phyloP scores from a whole-genome alignment of 2,797 vertebrate genomes.

The Coranthus polyacanthus region DNA sequence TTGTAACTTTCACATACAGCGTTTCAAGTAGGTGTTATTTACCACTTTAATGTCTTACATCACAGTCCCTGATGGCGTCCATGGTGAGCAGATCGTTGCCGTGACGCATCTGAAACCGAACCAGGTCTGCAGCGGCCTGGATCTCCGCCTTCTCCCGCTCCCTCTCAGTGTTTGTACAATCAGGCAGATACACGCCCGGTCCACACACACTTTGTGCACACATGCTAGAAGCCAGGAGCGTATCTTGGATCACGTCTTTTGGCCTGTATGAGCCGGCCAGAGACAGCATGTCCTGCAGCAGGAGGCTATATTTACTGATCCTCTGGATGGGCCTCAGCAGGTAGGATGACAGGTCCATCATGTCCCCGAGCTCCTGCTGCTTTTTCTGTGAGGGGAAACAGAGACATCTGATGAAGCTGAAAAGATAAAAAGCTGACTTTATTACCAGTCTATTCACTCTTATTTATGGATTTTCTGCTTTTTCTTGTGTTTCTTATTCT shows the following conservation, averaged over 20 bases:
- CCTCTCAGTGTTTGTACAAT: slow-evolving; percentile 68
- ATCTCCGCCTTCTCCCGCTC: slow-evolving; percentile 83
- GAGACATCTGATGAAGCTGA: background rate
- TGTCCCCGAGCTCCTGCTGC: slow-evolving; percentile 89
- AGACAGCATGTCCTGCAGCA: slow-evolving; percentile 86
- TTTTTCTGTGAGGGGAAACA: slow-evolving; percentile 78
- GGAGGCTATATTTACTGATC: slow-evolving; percentile 90
- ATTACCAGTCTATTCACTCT: no score
- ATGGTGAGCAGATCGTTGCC: slow-evolving; percentile 89
- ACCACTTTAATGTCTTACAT: slow-evolving; percentile 73
- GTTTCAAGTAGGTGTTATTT: background rate
- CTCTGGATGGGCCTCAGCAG: slow-evolving; percentile 85
- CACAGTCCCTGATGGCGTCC: slow-evolving; percentile 88
- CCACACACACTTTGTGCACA: slow-evolving; percentile 52
- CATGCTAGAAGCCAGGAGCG: slow-evolving; percentile 28
- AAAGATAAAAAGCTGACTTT: slow-evolving; percentile 8
- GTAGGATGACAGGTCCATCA: slow-evolving; percentile 89
- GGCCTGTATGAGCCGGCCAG: slow-evolving; percentile 62
- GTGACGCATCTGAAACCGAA: slow-evolving; percentile 89
- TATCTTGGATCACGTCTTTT: slow-evolving; percentile 49
- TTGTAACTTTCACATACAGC: background rate
- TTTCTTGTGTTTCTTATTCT: no score
- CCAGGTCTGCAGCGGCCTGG: slow-evolving; percentile 82
- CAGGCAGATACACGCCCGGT: slow-evolving; percentile 36
- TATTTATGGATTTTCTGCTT: no score